These are phyloP conservation scores for Agrypnia vestita DNA, from an alignment of 1,140 invertebrate species.

Conservation along the genomic window DNA sequence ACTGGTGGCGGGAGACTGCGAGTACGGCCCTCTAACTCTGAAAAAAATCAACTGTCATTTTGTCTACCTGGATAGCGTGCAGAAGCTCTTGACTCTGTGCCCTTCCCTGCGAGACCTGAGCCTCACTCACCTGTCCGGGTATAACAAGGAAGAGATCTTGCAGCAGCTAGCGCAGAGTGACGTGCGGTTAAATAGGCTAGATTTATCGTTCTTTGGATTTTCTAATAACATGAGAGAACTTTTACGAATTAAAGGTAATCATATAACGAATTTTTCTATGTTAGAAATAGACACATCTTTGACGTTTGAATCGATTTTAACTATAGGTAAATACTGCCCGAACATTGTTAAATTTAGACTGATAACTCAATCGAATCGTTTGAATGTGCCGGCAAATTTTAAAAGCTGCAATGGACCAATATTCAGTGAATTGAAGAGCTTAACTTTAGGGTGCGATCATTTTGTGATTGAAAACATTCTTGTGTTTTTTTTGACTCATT, in stretches of 20 bases:
- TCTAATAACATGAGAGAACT: constrained; percentile 65
- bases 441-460: constrained; percentile 68
- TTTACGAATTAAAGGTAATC: constrained; percentile 65
- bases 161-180: constrained; percentile 67
- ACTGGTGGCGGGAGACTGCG: constrained; percentile 64
- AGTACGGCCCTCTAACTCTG: constrained; percentile 65
- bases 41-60: constrained; percentile 70
- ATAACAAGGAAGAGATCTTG: constrained; percentile 68
- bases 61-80: constrained; percentile 67
- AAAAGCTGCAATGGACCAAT: constrained; percentile 62
- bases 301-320: constrained; percentile 66
- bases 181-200: constrained; percentile 65
- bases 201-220: constrained; percentile 70
- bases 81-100: constrained; percentile 68
- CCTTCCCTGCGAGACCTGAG: constrained; percentile 67
- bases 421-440: constrained; percentile 65
- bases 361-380: constrained; percentile 67
- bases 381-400: constrained; percentile 65
- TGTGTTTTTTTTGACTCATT: constrained; percentile 66
- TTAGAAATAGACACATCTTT: constrained; percentile 69
- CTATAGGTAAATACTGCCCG: constrained; percentile 67
- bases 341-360: constrained; percentile 65
- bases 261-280: constrained; percentile 69
- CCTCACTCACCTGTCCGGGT: constrained; percentile 67
- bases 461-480: constrained; percentile 67